A percentile compares a stretch with the other conserved stretches of the same genome.
phyloP scores from a whole-genome alignment of 2,797 vertebrate genomes.

The Petrocephalus sullivani region DNA sequence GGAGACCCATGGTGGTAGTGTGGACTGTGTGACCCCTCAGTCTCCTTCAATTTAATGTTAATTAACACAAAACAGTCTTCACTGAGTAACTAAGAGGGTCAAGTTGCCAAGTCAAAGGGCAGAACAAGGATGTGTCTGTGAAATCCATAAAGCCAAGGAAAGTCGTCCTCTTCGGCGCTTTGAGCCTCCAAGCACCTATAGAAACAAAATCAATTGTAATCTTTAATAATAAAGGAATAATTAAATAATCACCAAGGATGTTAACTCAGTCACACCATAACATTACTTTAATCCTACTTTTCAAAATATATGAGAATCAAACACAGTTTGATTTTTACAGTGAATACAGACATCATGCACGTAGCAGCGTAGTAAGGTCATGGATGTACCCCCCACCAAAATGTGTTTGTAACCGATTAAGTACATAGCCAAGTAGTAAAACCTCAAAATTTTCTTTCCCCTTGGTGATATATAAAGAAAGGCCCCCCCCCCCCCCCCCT shows the following conservation, averaged over 20 bases:
- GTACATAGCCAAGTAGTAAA: neutral
- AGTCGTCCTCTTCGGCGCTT: neutral
- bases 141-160: neutral
- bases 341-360: neutral
- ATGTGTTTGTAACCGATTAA: too few species aligned
- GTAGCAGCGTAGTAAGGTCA: neutral
- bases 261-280: neutral
- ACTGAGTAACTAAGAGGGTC: neutral
- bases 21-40: neutral
- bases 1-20: neutral
- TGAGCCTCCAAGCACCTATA: neutral
- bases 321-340: neutral
- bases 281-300: neutral
- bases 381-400: too few species aligned
- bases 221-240: neutral
- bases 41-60: neutral
- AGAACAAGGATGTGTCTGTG: neutral
- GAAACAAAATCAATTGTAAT: neutral
- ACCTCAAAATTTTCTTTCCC: neutral
- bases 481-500: neutral
- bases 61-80: neutral
- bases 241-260: neutral
- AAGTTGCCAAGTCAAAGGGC: neutral
- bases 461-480: neutral
- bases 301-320: neutral